Evolutionary conservation across 2,888 invertebrate genomes (phyloP), one percentile per base, ranked within the genome.

Genomic region (Cylindroiulus punctatus): DNA sequence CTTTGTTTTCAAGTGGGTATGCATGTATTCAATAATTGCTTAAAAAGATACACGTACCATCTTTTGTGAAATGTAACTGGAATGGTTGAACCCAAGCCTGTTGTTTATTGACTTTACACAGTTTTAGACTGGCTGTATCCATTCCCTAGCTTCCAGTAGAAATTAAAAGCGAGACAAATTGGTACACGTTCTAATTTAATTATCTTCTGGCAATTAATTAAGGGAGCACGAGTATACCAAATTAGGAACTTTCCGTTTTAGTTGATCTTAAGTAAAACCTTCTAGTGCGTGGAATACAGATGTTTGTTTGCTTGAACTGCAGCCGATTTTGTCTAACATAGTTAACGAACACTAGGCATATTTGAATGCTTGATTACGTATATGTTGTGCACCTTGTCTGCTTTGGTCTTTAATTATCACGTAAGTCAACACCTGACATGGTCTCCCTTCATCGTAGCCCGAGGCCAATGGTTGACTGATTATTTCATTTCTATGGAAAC

Each of bases 161-260:
- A 65, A 30, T 76, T 76, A 76, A 76, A 76, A 17, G 76, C 30
- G 30, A 26, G 30, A 22, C 26, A 76, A 76, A 76, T 76, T 10
- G 30, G 76, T 76, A 30, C 30, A 30, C 76, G 10, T 26, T 76
- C 76, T 76, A 76, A 76, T 65, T 65, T 65, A 5, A 65, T 76
- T 76, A 76, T 30, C 76, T 76, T 76, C 76, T 30, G 14, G 76
- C 76, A 76, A 76, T 76, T 76, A 76, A 76, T 76, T 76, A 76
- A 76, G 30, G 8, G 14, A 76, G 30, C 30, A 30, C 22, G 30
- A 30, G 22, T 12, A 76, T 76, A 30, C 8, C 30, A 76, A 76
- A 76, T 76, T 30, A 76, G 76, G 22, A 30, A 30, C 76, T 30
- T 76, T 30, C 30, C 30, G 76, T 26, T 76, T 30, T 76, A 26